These are phyloP conservation scores for Drosophila pallidifrons DNA, from an alignment of 1,140 invertebrate species.

Conservation along the genomic window DNA sequence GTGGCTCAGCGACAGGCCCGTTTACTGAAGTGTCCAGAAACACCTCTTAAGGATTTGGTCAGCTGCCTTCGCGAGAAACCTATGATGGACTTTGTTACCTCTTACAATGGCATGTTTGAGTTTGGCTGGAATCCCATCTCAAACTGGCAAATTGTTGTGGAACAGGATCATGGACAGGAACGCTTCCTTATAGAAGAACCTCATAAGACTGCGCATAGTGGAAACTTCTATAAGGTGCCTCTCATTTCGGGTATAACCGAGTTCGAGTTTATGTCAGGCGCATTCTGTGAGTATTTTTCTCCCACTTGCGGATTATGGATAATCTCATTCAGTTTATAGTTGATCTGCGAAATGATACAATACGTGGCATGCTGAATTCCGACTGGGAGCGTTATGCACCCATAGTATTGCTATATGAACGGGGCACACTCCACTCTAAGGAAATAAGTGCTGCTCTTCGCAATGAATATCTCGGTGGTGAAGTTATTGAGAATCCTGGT, in stretches of 20 bases:
- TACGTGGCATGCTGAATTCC: slow-evolving; percentile 76
- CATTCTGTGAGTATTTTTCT: slow-evolving; percentile 75
- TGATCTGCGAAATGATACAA: slow-evolving; percentile 59
- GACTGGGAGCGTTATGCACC: slow-evolving; percentile 86
- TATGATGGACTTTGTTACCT: slow-evolving; percentile 86
- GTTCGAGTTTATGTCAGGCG: slow-evolving; percentile 88
- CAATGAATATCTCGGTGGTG: slow-evolving; percentile 54
- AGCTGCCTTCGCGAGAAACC: slow-evolving; percentile 60
- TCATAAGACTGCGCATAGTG: slow-evolving; percentile 86
- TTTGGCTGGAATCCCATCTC: slow-evolving; percentile 86
- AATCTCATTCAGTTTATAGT: slow-evolving; percentile 29
- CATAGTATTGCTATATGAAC: slow-evolving; percentile 86
- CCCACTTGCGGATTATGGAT: not conserved
- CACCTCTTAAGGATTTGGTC: slow-evolving; percentile 47
- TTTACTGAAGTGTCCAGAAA: slow-evolving; percentile 88
- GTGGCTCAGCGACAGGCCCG: slow-evolving; percentile 89
- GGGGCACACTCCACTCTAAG: slow-evolving; percentile 84
- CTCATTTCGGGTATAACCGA: slow-evolving; percentile 88
- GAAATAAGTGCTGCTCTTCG: slow-evolving; percentile 73
- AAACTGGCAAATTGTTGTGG: slow-evolving; percentile 89
- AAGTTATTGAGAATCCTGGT: slow-evolving; percentile 35
- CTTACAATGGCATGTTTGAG: slow-evolving; percentile 85
- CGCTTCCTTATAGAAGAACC: slow-evolving; percentile 89
- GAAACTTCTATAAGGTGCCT: slow-evolving; percentile 88
- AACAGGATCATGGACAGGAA: slow-evolving; percentile 88